Conservation (phyloP, 2,888 invertebrate genomes). For the Monochamus alternatus region DNA sequence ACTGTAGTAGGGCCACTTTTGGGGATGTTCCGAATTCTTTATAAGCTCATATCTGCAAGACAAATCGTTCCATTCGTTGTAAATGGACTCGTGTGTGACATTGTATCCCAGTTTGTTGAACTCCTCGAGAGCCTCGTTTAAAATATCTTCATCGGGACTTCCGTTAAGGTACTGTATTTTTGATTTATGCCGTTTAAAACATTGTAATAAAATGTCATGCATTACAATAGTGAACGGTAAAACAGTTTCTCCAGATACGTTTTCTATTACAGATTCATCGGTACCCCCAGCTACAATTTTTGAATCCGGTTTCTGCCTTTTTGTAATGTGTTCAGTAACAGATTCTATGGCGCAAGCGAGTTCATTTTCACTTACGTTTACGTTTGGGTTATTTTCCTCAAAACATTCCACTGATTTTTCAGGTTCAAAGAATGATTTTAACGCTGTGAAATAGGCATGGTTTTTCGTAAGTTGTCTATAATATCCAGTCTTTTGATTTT, state of each 20-base stretch:
- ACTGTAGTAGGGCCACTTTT: conserved; percentile 39
- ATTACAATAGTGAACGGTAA: conserved; percentile 15
- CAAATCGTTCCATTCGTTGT: conserved; percentile 45
- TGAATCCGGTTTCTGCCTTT: background rate
- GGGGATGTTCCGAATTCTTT: conserved; percentile 33
- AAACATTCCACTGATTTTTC: background rate
- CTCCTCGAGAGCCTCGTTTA: conserved; percentile 24
- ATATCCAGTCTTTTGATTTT: conserved; percentile 7
- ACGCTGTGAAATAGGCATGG: conserved; percentile 27
- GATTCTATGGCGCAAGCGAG: conserved; percentile 21
- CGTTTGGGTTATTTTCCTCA: no score
- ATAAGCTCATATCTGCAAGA: conserved; percentile 39
- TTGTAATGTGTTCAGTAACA: background rate
- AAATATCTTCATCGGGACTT: conserved; percentile 25
- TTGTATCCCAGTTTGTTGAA: conserved; percentile 30
- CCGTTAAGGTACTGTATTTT: conserved; percentile 33
- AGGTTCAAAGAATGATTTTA: conserved; percentile 40
- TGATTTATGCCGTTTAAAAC: conserved; percentile 33
- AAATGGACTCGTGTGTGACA: conserved; percentile 34
- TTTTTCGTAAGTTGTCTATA: conserved; percentile 8
- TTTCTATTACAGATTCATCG: background rate
- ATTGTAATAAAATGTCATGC: conserved; percentile 31
- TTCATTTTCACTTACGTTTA: conserved; percentile 15
- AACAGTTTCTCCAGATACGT: background rate
- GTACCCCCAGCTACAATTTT: background rate